Percentiles rank a stretch among this genome's conserved stretches.
These are phyloP conservation scores for Dissostichus mawsoni DNA, from an alignment of 2,113 vertebrate species.

Conservation along the genomic window DNA sequence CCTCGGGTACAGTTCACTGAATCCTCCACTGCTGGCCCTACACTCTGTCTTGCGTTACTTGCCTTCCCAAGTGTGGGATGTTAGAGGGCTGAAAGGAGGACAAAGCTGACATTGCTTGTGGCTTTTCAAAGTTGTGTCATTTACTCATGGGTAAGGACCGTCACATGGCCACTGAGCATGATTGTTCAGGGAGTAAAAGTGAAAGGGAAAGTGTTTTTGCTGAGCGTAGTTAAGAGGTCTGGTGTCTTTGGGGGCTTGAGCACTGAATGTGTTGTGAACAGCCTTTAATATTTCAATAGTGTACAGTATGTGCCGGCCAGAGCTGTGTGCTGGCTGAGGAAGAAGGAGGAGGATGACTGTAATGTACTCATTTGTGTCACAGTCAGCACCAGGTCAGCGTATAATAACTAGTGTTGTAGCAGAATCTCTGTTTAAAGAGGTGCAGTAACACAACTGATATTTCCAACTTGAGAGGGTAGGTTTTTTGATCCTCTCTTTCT, in stretches of 20 bases:
- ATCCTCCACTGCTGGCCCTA: conserved; percentile 47
- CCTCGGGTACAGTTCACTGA: conserved; percentile 76
- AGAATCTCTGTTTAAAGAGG: not conserved
- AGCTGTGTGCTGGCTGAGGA: not conserved
- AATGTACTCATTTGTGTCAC: not conserved
- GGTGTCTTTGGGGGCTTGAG: conserved; percentile 4
- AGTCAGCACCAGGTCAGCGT: not conserved
- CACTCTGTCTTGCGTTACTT: conserved; percentile 73
- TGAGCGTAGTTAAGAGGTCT: conserved; percentile 11
- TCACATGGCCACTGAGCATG: conserved; percentile 29
- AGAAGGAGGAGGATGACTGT: not conserved
- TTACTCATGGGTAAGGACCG: conserved; percentile 60
- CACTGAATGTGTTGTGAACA: not conserved
- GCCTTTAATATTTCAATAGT: conserved; percentile 23
- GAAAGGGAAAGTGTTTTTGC: conserved; percentile 33
- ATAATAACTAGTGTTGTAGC: not conserved
- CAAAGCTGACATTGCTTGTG: conserved; percentile 66
- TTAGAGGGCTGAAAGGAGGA: conserved; percentile 62
- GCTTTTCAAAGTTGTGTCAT: conserved; percentile 68
- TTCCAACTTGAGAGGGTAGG: not conserved
- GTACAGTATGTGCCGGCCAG: not conserved
- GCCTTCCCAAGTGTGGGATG: conserved; percentile 62
- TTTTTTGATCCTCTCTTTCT: not conserved
- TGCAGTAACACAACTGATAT: not conserved
- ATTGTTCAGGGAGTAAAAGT: conserved; percentile 38